Evolutionary conservation across 2,888 invertebrate species (phyloP).

Genomic region (Cerastis rubricosa): DNA sequence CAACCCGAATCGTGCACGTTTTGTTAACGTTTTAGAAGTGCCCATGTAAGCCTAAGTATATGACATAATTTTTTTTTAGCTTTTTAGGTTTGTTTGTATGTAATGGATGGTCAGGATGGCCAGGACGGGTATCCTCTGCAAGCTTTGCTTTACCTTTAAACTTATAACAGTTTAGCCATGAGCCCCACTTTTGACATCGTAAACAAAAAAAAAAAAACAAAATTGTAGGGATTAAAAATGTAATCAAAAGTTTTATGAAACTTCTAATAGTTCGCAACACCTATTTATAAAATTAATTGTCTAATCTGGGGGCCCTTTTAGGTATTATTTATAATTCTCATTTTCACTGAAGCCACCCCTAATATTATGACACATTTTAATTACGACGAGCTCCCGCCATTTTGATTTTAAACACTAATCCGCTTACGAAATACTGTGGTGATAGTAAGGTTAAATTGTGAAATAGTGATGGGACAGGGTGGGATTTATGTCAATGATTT

Average conservation of each 20-base stretch:
- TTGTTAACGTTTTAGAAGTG: no score
- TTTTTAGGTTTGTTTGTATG: no score
- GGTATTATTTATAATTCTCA: conserved; percentile 70
- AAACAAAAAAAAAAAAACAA: not conserved
- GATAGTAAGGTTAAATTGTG: conserved; percentile 79
- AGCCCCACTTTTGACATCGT: no score
- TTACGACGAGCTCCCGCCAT: conserved; percentile 80
- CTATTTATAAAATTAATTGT: conserved; percentile 58
- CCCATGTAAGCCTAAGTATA: no score
- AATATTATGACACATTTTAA: conserved; percentile 88
- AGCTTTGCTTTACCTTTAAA: no score
- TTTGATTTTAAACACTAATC: conserved; percentile 88
- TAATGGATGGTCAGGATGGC: no score
- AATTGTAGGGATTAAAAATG: not conserved
- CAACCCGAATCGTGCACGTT: no score
- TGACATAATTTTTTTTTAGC: no score
- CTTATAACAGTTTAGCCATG: not conserved
- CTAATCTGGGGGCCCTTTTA: conserved; percentile 51
- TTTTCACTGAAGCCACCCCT: conserved; percentile 76
- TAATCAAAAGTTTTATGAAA: not conserved
- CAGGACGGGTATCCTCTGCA: not conserved
- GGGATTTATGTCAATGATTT: conserved; percentile 41
- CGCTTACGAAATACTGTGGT: conserved; percentile 80
- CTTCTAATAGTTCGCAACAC: not conserved
- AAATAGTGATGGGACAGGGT: conserved; percentile 73